Base-by-base conservation (phyloP, 2,113 vertebrate species). In the Periophthalmodon schlosseri region DNA sequence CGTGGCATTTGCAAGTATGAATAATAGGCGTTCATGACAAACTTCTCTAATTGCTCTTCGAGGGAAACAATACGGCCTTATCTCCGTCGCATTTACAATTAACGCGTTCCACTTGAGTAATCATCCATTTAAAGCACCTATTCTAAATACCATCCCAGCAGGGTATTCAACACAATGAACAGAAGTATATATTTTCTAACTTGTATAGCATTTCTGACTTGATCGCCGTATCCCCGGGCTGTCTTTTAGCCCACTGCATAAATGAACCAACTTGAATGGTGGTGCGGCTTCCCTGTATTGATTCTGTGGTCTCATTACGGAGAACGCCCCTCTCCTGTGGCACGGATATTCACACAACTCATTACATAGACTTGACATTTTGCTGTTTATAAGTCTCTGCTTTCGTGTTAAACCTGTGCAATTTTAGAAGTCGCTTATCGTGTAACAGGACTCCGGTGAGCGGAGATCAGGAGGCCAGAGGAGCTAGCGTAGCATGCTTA, bases 51-150 rank as follows among this genome's bases (percentile, higher is more conserved):
- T 39, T n/a, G 34, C 34, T 65, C 63, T 44, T 44, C 33, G 5
- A 39, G 18, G 84, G 76, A 83, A 84, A 77, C 58, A 58, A 21
- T 54, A 57, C 75, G 80, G 83, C 80, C 76, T 50, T 78, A 81
- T 76, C 80, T 85, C 78, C 76, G 70, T 87, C 89, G 82, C 28
- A 73, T 80, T 86, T 70, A 57, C 76, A 85, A 83, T 91, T 88
- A 89, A 72, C 82, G 52, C 72, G 52, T 79, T 71, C 69, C 10
- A 2, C 66, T 74, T 73, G 24, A 49, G 63, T 76, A 84, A 57
- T 73, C 75, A 70, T 74, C 70, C 73, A n/a, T 64, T 81, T 66
- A 64, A 76, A 82, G 65, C 66, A 64, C 28, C 72, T 76, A 81
- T 72, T 70, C 68, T 79, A n/a, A 21, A 39, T 78, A 79, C 75